Conservation (phyloP, 2,888 invertebrate species). For the Orchestes rusci region DNA sequence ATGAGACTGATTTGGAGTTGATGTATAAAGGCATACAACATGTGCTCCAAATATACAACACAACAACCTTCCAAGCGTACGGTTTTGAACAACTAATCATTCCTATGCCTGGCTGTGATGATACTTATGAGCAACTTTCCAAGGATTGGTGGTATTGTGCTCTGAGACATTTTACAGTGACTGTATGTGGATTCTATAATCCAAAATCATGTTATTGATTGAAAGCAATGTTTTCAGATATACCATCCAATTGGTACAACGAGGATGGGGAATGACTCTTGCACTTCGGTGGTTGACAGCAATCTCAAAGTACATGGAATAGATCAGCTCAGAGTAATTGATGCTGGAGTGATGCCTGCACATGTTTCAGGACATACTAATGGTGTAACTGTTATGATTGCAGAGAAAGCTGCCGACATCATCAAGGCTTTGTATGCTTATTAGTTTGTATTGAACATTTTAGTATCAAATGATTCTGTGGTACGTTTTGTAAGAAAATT, state of each 20-base stretch:
- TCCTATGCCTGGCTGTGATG: conserved; percentile 1
- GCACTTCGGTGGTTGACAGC: conserved; percentile 1
- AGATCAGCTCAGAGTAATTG: conserved; percentile 4
- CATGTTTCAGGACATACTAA: conserved; percentile 3
- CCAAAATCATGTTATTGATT: not conserved
- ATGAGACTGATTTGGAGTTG: not conserved
- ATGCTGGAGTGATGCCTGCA: conserved; percentile 9
- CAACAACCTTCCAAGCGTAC: not conserved
- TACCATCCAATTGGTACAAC: conserved; percentile 5
- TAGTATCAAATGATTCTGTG: too few relatives aligned
- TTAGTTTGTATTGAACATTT: too few relatives aligned
- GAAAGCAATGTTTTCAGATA: conserved; percentile 1
- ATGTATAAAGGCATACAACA: not conserved
- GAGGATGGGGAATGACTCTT: not conserved
- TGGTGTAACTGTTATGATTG: conserved; percentile 2
- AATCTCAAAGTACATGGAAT: conserved; percentile 6
- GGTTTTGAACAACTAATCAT: not conserved
- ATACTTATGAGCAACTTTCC: conserved; percentile 1
- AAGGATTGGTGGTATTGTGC: conserved; percentile 6
- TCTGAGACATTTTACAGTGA: too few relatives aligned
- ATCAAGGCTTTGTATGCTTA: too few relatives aligned
- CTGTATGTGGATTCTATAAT: not conserved
- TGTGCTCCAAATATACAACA: not conserved
- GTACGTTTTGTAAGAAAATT: too few relatives aligned
- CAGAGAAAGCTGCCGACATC: conserved; percentile 4